Conservation (phyloP, 2,797 vertebrate species). For the Scyliorhinus canicula region DNA sequence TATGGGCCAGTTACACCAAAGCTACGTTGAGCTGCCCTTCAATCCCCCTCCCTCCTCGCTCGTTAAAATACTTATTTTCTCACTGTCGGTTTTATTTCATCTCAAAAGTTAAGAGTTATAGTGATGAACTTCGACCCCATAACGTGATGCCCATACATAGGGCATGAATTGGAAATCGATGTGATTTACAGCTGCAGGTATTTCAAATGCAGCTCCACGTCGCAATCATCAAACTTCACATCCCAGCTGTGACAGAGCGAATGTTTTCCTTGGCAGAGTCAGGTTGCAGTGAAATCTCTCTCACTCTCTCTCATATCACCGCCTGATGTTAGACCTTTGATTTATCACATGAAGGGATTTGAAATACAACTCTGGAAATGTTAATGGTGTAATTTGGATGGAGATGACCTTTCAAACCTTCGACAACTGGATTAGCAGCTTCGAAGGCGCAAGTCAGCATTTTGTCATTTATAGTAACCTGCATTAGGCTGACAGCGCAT, state of each 20-base stretch:
- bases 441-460: background rate
- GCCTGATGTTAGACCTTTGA: background rate
- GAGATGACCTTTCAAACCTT: background rate
- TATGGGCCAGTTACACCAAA: background rate
- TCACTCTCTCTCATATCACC: background rate
- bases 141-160: background rate
- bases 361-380: constrained; percentile 15
- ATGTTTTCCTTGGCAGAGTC: background rate
- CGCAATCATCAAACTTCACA: background rate
- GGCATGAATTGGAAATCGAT: background rate
- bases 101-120: background rate
- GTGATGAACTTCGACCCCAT: background rate
- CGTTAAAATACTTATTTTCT: background rate
- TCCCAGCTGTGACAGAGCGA: background rate
- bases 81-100: constrained; percentile 2
- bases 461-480: background rate
- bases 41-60: too few species aligned
- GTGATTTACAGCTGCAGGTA: background rate
- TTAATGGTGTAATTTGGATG: background rate
- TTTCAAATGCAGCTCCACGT: background rate
- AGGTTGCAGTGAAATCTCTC: background rate
- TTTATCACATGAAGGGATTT: background rate
- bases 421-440: background rate
- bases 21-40: background rate
- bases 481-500: background rate